These are phyloP conservation scores for Eclectus roratus DNA, from an alignment of 2,113 vertebrate genomes.

Conservation along the genomic window DNA sequence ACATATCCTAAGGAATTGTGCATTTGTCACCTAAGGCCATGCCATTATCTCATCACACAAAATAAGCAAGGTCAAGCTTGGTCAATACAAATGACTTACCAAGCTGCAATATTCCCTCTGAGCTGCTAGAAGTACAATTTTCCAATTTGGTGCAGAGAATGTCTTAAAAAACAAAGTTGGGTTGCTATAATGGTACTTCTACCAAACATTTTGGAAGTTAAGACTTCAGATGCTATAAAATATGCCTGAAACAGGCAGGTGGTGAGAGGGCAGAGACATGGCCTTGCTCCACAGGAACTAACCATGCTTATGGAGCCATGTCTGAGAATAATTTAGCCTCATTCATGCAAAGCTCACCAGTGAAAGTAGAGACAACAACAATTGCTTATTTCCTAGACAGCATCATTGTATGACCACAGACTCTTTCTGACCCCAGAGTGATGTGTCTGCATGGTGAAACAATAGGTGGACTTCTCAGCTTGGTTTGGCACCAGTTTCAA, in stretches of 20 bases:
- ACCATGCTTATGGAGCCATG: neutral
- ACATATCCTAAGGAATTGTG: neutral
- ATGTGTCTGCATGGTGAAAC: neutral
- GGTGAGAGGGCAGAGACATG: neutral
- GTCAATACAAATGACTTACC: neutral
- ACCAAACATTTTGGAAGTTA: neutral
- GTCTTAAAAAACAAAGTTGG: neutral
- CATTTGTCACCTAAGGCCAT: neutral
- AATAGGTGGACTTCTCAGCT: neutral
- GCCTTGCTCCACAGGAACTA: neutral
- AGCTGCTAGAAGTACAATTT: neutral
- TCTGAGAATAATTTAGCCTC: neutral
- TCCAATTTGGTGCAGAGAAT: neutral
- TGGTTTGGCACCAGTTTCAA: neutral
- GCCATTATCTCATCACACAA: neutral
- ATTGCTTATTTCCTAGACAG: neutral
- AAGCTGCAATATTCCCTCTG: neutral
- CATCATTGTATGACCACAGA: neutral
- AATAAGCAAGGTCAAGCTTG: neutral
- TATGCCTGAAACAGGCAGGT: rapidly evolving
- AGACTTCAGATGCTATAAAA: neutral
- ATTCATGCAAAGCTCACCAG: neutral
- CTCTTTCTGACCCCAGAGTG: neutral
- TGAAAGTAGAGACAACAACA: neutral
- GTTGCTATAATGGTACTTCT: neutral